Conservation (phyloP, 2,888 invertebrate genomes). For the Drosophila pseudotalamancana region DNA sequence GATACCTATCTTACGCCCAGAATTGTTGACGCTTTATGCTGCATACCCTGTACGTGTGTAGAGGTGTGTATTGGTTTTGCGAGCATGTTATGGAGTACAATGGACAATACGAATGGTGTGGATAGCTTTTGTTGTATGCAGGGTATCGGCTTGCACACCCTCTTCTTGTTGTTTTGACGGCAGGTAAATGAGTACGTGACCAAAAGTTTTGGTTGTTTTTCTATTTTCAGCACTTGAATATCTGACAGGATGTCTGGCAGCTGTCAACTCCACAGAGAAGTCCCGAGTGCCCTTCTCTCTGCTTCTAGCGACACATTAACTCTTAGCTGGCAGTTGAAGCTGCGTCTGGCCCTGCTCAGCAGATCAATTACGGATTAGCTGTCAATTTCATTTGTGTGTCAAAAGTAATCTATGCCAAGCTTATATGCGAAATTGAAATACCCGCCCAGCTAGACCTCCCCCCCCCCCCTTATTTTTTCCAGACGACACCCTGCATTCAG, state of each 20-base stretch:
- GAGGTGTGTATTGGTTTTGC: neutral
- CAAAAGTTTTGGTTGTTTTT: constrained; percentile 34
- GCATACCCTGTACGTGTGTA: neutral
- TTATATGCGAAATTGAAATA: constrained; percentile 57
- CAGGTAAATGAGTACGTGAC: constrained; percentile 36
- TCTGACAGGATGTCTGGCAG: constrained; percentile 56
- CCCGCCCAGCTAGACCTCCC: constrained; percentile 3
- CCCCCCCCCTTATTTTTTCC: neutral
- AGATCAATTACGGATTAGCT: constrained; percentile 77
- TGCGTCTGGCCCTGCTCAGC: constrained; percentile 14
- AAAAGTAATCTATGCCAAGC: constrained; percentile 50
- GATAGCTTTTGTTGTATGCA: neutral
- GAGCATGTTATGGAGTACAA: no score
- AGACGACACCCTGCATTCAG: neutral
- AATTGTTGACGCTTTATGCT: neutral
- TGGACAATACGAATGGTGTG: neutral
- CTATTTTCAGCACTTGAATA: constrained; percentile 44
- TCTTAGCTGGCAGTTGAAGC: neutral
- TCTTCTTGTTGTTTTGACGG: neutral
- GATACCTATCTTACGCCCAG: constrained; percentile 19
- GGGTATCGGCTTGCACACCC: neutral
- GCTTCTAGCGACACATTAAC: neutral
- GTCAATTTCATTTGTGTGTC: constrained; percentile 66
- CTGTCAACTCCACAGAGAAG: constrained; percentile 31
- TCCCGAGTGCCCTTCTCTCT: neutral